Base-by-base conservation (phyloP, 2,113 vertebrate genomes). In the Uria lomvia region DNA sequence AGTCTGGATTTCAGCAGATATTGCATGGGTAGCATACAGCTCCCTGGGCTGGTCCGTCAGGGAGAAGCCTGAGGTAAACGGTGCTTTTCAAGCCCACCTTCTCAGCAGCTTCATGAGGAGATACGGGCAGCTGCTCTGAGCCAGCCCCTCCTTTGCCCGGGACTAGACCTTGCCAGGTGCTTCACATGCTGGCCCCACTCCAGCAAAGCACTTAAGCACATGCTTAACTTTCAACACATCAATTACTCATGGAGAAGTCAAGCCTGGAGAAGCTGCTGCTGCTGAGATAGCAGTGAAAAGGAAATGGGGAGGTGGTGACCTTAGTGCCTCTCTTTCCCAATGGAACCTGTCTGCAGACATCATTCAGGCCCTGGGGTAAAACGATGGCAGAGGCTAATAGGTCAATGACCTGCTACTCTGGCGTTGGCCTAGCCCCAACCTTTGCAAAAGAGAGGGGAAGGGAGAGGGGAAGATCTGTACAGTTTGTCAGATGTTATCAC, bases 141-240 rank as follows among this genome's bases (percentile, higher is more conserved):
- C 22, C 55, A 68, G 42, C 30, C 45, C 15, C 24, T 78, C 27
- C 65, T 87, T 68, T 85, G 84, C 73, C 74, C 0, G 0, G 45
- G 42, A 76, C 79, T 11, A 70, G 80, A 90, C 81, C 71, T 91
- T 86, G 59, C 89, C 87, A 95, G 96, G 86, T 90, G 94, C 73
- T 55, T 40, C 83, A 68, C 47, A 63, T 49, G 56, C 77, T 97
- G 94, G 92, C 91, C 74, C 24, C 77, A 77, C 77, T 96, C 94
- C 95, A 97, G 58, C 58, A 91, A 79, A 94, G 89, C 96, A 95
- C 96, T 97, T 96, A 92, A 95, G 81, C 91, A 63, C 91, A 90
- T 87, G 94, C 80, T 94, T 94, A 89, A 97, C 92, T 97, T 97
- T 97, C 96, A 97, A 92, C 95, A 89, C 91, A 78, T 90, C 96